Base-by-base conservation (phyloP, 1,140 invertebrate species). In the Drosophila sp. region DNA sequence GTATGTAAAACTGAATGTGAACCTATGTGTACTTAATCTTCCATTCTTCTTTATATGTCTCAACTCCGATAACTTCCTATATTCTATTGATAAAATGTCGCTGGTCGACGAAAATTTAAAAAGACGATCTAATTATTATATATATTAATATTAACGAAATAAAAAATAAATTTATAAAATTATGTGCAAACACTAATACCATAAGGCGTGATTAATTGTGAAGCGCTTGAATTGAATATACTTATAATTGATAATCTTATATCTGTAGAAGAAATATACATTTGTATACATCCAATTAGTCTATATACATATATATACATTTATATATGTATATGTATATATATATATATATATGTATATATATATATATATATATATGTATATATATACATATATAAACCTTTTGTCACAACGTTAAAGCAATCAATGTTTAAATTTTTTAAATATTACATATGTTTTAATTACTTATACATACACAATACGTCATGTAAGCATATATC, bases 401-500 rank as follows among this genome's bases (percentile, higher is more conserved):
- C 83, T 86, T 86, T 86, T 84, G 77, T 86, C 81, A 84, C 77
- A 84, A 84, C 81, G 81, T 81, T 86, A 86, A 74, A 84, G 81
- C 81, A 84, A 84, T 84, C 81, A 84, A 84, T 84, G 77, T 84
- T 84, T 86, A 84, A 84, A 76, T 86, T 80, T 86, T 86, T 80
- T 84, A 84, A 80, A 86, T 80, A 81, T 84, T 84, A 84, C 80
- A 74, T 2, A 72, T 58, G 84, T 84, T 84, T 84, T 77, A 82
- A 76, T 67, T 43, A 43, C 25, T 67, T 62, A 76, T 38, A 57
- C 18, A 62, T 27, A 65, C 48, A 79, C 53, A 43, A 29, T 29
- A 72, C 21, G 1, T 21, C 21, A 21, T 21, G 21, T 7, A 41
- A 43, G 16, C 16, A 43, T 43, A 18, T 8, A 43, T 43, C 40